Conservation (phyloP, 2,113 vertebrate species). For the Scopus umbretta region DNA sequence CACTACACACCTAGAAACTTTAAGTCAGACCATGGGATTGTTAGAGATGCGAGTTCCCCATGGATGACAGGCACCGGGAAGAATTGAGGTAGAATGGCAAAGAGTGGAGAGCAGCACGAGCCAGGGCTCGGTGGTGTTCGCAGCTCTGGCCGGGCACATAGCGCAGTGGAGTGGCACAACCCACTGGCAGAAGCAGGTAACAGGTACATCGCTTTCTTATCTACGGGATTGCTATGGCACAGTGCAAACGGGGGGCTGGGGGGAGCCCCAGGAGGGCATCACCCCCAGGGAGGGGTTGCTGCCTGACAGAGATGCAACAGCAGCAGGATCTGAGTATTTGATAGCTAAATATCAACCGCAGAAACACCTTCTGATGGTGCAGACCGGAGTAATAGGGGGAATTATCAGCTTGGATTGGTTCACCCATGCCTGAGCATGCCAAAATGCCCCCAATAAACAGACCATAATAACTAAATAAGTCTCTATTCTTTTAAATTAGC, state of each 20-base stretch:
- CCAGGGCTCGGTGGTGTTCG: background rate
- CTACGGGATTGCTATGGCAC: fast-evolving
- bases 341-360: background rate
- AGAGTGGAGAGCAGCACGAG: fast-evolving
- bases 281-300: fast-evolving
- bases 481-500: background rate
- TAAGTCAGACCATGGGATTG: fast-evolving
- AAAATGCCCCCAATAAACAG: background rate
- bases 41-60: background rate
- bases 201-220: background rate
- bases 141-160: background rate
- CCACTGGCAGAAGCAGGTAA: slow-evolving; percentile 37
- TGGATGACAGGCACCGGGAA: background rate
- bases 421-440: background rate
- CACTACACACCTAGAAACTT: background rate
- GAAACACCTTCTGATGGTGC: background rate
- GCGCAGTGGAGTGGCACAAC: slow-evolving; percentile 28
- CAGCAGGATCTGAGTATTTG: background rate
- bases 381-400: fast-evolving
- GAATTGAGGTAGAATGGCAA: background rate
- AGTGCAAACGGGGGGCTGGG: fast-evolving
- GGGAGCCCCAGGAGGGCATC: fast-evolving
- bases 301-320: background rate
- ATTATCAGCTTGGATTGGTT: background rate
- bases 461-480: background rate